These are phyloP conservation scores for Ictalurus punctatus DNA, from an alignment of 2,113 vertebrate genomes.

Conservation along the genomic window DNA sequence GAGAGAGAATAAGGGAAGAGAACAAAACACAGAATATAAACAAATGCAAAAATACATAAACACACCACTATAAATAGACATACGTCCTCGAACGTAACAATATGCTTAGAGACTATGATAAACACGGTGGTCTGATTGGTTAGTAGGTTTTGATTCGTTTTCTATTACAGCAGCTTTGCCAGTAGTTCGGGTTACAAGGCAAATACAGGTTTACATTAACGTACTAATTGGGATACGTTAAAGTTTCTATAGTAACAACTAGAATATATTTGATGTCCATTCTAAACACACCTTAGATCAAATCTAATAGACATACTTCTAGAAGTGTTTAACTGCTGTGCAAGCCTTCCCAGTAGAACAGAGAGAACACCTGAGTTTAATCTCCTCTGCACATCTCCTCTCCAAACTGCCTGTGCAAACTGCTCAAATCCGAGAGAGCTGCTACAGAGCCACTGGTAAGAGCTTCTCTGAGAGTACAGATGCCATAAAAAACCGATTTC, in stretches of 20 bases:
- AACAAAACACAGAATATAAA: too few species aligned
- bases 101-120: not conserved
- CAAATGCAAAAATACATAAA: too few species aligned
- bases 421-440: not conserved
- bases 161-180: not conserved
- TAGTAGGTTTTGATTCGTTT: not conserved
- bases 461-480: not conserved
- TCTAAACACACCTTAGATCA: not conserved
- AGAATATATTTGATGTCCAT: not conserved
- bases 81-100: too few species aligned
- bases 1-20: too few species aligned
- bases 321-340: not conserved
- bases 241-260: not conserved
- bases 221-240: not conserved
- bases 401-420: not conserved
- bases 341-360: not conserved
- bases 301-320: not conserved
- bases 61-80: too few species aligned
- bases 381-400: not conserved
- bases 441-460: not conserved
- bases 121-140: not conserved
- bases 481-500: not conserved
- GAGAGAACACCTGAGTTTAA: not conserved
- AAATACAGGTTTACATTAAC: not conserved
- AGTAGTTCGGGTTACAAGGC: not conserved